Evolutionary conservation across 2,888 invertebrate species (phyloP), one percentile per base, ranked within the genome.

Genomic region (Miltochrista miniata): DNA sequence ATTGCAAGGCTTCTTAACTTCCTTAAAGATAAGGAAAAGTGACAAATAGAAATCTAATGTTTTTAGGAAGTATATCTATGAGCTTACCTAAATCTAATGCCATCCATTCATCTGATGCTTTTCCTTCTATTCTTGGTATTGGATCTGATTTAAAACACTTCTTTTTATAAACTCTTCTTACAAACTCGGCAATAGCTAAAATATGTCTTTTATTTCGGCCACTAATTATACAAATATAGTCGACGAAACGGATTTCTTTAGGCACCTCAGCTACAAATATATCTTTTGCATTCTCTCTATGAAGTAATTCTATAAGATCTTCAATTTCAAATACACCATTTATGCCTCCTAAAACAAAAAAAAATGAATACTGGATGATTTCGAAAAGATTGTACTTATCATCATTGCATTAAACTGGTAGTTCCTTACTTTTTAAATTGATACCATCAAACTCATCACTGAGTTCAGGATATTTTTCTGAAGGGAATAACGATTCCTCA

Each of bases 291-390:
- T 96, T 97, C 81, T 98, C 97, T 72, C 93, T 93, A 61, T 93
- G 92, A 29, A 99, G 84, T 18, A 97, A 85, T 13, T 94, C 93
- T 0, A 98, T 94, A 42, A 98, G 83, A 61, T 98, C 97, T 76
- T 97, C 96, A 39, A 98, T 93, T 69, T 98, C 98, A 87, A 95
- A 98, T 0, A 98, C 98, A 30, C 98, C 98, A 61, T 82, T 92
- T 54, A 92, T 71, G 11, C 98, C 98, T 77, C 96, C 98, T 98
- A 74, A 41, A 92, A 90, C 56, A 58, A 13, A 9, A 12, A 35
- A 13, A n/a, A 12, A 13, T 34, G 10, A 24, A 15, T 24, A 24
- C 18, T 4, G 18, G 18, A 4, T 24, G 18, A 2, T 24, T 24
- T 5, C 18, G 5, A 24, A 24, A 24, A 24, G 18, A 24, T 24